Conservation (phyloP, 1,140 invertebrate genomes). For the Whitmania pigra region DNA sequence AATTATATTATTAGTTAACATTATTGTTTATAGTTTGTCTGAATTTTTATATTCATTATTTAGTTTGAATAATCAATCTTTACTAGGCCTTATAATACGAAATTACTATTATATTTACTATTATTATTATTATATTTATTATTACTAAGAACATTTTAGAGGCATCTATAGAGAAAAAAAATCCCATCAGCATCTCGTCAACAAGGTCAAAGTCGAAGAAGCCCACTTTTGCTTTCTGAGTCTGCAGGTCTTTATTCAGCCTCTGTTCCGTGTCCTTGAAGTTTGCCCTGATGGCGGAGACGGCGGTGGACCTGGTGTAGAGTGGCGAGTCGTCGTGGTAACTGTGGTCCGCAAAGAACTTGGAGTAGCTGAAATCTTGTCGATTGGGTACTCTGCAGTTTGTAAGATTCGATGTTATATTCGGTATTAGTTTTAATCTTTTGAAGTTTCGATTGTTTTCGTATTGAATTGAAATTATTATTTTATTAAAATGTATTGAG, state of each 20-base stretch:
- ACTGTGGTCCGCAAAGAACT: neutral
- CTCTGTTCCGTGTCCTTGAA: constrained; percentile 1
- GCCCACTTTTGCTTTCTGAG: neutral
- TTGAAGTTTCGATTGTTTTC: neutral
- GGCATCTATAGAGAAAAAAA: too few species aligned
- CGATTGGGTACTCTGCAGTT: neutral
- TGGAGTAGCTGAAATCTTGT: neutral
- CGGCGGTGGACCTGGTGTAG: neutral
- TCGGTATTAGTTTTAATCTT: neutral
- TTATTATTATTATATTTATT: neutral
- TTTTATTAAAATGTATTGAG: too few species aligned
- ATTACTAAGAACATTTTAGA: neutral
- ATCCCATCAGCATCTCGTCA: too few species aligned
- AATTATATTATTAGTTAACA: too few species aligned
- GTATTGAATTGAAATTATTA: too few species aligned
- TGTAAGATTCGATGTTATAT: neutral
- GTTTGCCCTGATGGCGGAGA: neutral
- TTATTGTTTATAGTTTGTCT: too few species aligned
- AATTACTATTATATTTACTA: constrained; percentile 2
- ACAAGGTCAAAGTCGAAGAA: neutral
- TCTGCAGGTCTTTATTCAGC: neutral
- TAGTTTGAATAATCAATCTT: neutral
- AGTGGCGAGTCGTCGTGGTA: neutral
- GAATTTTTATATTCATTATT: constrained; percentile 6
- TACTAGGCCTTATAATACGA: neutral